Evolutionary conservation across 2,113 vertebrate genomes (phyloP).

Genomic region (Machaerirhynchus nigripectus): DNA sequence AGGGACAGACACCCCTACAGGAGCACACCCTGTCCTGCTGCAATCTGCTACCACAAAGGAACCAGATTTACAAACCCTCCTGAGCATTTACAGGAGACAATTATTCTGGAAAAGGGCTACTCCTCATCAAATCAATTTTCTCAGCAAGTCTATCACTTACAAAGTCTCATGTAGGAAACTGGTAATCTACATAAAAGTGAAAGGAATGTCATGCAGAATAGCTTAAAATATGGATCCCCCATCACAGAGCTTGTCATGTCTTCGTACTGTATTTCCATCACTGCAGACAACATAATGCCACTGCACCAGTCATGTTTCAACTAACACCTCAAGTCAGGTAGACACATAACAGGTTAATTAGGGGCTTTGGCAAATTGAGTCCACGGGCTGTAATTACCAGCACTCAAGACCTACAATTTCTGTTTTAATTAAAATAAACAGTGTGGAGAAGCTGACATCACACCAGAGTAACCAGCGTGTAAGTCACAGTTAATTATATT

Average conservation of each 20-base stretch:
- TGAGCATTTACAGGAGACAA: background rate
- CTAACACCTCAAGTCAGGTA: constrained; percentile 78
- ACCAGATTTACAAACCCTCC: background rate
- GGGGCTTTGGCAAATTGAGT: constrained; percentile 80
- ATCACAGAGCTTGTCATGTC: constrained; percentile 36
- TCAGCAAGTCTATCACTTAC: constrained; percentile 42
- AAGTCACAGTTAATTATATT: constrained; percentile 79
- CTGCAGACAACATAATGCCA: constrained; percentile 61
- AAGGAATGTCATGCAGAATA: constrained; percentile 53
- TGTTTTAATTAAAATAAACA: constrained; percentile 87
- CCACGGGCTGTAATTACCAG: constrained; percentile 79
- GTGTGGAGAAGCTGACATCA: constrained; percentile 79
- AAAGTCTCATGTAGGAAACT: constrained; percentile 14
- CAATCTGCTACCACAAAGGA: background rate
- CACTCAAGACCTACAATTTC: constrained; percentile 82
- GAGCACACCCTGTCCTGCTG: background rate
- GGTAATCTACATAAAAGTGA: constrained; percentile 63
- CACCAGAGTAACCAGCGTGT: constrained; percentile 73
- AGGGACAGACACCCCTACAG: background rate
- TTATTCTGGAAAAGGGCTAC: background rate
- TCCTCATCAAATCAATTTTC: constrained; percentile 35
- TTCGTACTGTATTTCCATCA: constrained; percentile 60
- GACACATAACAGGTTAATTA: constrained; percentile 82
- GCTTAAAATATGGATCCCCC: constrained; percentile 19
- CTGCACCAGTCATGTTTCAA: constrained; percentile 74